Percentiles rank a stretch among this genome's conserved stretches.
phyloP scores from a whole-genome alignment of 2,113 vertebrate genomes.

The Alces alces region DNA sequence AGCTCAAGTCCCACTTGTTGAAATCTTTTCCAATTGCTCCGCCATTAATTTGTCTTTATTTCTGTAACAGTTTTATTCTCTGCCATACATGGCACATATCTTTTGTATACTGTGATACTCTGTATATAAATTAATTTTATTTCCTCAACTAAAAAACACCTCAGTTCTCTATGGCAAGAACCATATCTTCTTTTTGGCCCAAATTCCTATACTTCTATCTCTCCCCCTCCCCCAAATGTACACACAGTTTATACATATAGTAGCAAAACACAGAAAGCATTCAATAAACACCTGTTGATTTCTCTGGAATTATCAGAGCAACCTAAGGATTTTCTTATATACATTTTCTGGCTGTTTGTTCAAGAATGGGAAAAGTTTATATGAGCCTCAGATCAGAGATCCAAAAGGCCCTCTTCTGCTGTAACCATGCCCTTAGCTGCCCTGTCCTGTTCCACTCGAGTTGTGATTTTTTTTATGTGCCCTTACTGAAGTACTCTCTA shows the following conservation, averaged over 20 bases:
- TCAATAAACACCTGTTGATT: conserved; percentile 36
- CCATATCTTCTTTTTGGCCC: not conserved
- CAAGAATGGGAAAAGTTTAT: not conserved
- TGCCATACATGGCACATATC: not conserved
- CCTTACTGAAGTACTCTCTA: conserved; percentile 13
- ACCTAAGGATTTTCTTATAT: not conserved
- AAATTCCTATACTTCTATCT: not conserved
- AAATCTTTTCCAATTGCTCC: conserved; percentile 25
- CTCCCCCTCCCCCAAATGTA: not conserved
- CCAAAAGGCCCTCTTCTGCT: not conserved
- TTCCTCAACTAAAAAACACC: conserved; percentile 26
- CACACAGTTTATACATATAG: not conserved
- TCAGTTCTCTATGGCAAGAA: conserved; percentile 17
- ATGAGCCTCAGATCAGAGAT: conserved; percentile 1
- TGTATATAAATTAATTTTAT: conserved; percentile 40
- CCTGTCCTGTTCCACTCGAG: conserved; percentile 7
- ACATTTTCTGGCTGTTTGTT: not conserved
- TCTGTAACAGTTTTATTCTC: conserved; percentile 2
- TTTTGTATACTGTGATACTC: not conserved
- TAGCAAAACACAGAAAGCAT: conserved; percentile 1
- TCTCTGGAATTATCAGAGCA: not conserved
- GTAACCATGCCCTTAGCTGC: not conserved
- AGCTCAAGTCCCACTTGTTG: conserved; percentile 1
- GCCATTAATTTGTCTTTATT: conserved; percentile 17
- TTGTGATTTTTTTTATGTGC: conserved; percentile 20